Evolutionary conservation across 2,797 vertebrate species (phyloP).

Genomic region (Lateolabrax maculatus): DNA sequence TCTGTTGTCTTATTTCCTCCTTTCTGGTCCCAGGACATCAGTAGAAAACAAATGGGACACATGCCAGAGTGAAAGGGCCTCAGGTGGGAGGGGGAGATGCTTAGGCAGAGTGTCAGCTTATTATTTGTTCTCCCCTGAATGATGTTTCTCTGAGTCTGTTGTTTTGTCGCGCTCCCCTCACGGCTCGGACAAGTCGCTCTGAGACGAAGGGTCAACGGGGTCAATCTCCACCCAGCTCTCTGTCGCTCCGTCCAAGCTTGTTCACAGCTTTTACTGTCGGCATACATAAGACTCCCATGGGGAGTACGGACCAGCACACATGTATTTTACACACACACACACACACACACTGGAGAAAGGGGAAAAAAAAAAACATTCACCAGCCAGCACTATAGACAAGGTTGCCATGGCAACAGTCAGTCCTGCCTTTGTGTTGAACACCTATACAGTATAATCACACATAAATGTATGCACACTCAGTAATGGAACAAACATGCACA

Average conservation of each 20-base stretch:
- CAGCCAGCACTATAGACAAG: constrained; percentile 55
- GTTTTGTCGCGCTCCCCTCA: constrained; percentile 41
- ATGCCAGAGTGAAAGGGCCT: constrained; percentile 52
- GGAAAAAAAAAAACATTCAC: constrained; percentile 9
- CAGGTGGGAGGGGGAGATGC: constrained; percentile 64
- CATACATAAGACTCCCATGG: constrained; percentile 61
- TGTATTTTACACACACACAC: constrained; percentile 26
- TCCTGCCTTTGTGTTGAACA: constrained; percentile 57
- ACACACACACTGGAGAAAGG: background rate
- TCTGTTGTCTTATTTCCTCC: constrained; percentile 27
- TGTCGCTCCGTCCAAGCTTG: constrained; percentile 61
- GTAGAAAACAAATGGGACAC: constrained; percentile 61
- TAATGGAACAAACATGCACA: background rate
- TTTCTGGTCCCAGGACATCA: constrained; percentile 42
- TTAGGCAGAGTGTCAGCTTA: constrained; percentile 60
- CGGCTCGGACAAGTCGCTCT: constrained; percentile 26
- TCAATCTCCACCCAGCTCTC: constrained; percentile 54
- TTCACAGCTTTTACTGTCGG: constrained; percentile 72
- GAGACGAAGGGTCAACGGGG: constrained; percentile 67
- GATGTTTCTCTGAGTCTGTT: constrained; percentile 50
- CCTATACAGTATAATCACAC: constrained; percentile 45
- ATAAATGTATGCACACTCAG: constrained; percentile 24
- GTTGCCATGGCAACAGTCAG: constrained; percentile 76
- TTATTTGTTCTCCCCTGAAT: constrained; percentile 60
- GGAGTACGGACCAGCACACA: constrained; percentile 8